Percentiles rank a stretch among this genome's conserved stretches.
Evolutionary conservation across 2,888 invertebrate species (phyloP).

Genomic region (Hydriomena furcata): DNA sequence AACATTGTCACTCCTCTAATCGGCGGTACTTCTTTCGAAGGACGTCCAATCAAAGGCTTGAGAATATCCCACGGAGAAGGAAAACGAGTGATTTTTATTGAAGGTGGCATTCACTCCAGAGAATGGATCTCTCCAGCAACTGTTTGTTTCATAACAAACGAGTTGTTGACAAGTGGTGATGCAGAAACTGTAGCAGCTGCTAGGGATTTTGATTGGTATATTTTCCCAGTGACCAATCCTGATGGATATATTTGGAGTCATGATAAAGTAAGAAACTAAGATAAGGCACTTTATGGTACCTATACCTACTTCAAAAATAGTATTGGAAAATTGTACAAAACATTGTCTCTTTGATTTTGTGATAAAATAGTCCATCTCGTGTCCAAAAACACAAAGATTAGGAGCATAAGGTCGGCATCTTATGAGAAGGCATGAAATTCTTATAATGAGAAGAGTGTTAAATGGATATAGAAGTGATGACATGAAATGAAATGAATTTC

Average conservation of each 20-base stretch:
- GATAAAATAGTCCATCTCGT: no score
- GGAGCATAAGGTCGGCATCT: no score
- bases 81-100: conserved; percentile 58
- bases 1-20: conserved; percentile 64
- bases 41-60: conserved; percentile 68
- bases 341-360: no score
- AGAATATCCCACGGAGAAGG: conserved; percentile 58
- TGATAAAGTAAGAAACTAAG: conserved; percentile 81
- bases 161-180: conserved; percentile 85
- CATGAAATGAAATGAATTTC: no score
- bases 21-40: conserved; percentile 71
- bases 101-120: conserved; percentile 87
- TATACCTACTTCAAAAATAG: no score
- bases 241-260: conserved; percentile 89
- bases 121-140: conserved; percentile 90
- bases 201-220: conserved; percentile 88
- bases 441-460: no score
- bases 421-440: no score
- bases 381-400: no score
- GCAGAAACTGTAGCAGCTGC: conserved; percentile 79
- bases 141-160: conserved; percentile 86
- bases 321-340: no score
- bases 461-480: no score
- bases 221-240: conserved; percentile 89
- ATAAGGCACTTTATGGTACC: no score